Base-by-base conservation (phyloP, 2,888 invertebrate genomes). In the Phrixothrix hirtus region DNA sequence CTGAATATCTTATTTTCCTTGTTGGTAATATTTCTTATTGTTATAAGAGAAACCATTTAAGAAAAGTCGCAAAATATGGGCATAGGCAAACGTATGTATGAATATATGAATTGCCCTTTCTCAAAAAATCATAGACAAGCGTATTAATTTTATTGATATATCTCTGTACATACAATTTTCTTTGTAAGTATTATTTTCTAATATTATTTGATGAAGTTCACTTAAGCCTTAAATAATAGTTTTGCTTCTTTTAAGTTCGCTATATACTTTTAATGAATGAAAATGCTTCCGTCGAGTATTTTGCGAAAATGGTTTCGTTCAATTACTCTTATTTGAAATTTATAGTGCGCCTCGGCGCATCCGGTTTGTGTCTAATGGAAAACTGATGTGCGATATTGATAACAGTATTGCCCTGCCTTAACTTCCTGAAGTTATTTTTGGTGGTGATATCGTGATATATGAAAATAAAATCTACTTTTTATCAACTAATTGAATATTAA, bases 331-430 rank as follows among this genome's bases (percentile, higher is more conserved):
- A 41, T 41, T 41, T 31, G 41, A 10, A 41, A 41, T 41, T 41
- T 41, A 41, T 41, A 41, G 41, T 41, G 31, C 41, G 41, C 30
- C 41, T 27, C 41, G 41, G 10, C 41, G 41, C 41, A 29, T 41
- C 41, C 41, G 41, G 41, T 31, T 31, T 21, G 4, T 16, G 30
- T 41, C 41, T 41, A 41, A 41, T 41, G 41, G 41, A 41, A 41
- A 41, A 41, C 41, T 41, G 41, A 41, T 41, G 41, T 41, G 41
- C 41, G 16, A 41, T 41, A 41, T 41, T 41, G 41, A 41, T 41
- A 41, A 41, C 41, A 30, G 17, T 31, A 30, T 21, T 10, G 31
- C 30, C 41, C 16, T 15, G 31, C 30, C 41, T 12, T 31, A 6
- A 38, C 15, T 29, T 41, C 41, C 30, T 17, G 17, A 15, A 17